Conservation (phyloP, 2,797 vertebrate species). For the Siniperca scherzeri region DNA sequence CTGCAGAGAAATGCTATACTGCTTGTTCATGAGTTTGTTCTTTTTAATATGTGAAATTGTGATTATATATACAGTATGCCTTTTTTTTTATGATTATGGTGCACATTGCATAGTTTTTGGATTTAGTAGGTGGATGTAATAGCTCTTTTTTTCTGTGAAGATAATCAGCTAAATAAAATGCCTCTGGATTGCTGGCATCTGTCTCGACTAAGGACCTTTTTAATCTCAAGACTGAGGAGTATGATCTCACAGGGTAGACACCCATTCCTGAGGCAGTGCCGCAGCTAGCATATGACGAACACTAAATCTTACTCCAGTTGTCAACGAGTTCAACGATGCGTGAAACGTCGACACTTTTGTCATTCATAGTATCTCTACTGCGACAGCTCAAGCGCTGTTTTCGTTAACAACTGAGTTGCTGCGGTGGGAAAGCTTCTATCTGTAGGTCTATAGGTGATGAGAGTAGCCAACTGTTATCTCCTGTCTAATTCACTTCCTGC, state of each 20-base stretch:
- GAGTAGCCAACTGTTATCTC: constrained; percentile 57
- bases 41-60: constrained; percentile 74
- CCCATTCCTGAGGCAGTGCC: constrained; percentile 40
- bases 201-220: constrained; percentile 62
- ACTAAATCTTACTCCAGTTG: constrained; percentile 23
- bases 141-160: constrained; percentile 65
- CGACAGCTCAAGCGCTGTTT: constrained; percentile 28
- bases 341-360: constrained; percentile 28
- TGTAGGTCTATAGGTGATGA: constrained; percentile 57
- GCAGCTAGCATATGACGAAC: constrained; percentile 23
- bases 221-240: constrained; percentile 57
- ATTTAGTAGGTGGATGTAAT: constrained; percentile 71
- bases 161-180: constrained; percentile 81
- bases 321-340: constrained; percentile 39
- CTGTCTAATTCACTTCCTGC: constrained; percentile 68
- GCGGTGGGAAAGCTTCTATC: constrained; percentile 32
- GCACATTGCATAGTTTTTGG: constrained; percentile 65
- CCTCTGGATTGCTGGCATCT: constrained; percentile 68
- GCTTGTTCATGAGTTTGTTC: constrained; percentile 64
- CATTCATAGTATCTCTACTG: background rate
- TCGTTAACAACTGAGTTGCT: constrained; percentile 12
- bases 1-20: constrained; percentile 66
- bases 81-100: constrained; percentile 63
- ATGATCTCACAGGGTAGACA: constrained; percentile 33
- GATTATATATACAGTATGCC: constrained; percentile 52